Evolutionary conservation across 2,113 vertebrate species (phyloP), one percentile per base, ranked within the genome.

Genomic region (Cololabis saira): DNA sequence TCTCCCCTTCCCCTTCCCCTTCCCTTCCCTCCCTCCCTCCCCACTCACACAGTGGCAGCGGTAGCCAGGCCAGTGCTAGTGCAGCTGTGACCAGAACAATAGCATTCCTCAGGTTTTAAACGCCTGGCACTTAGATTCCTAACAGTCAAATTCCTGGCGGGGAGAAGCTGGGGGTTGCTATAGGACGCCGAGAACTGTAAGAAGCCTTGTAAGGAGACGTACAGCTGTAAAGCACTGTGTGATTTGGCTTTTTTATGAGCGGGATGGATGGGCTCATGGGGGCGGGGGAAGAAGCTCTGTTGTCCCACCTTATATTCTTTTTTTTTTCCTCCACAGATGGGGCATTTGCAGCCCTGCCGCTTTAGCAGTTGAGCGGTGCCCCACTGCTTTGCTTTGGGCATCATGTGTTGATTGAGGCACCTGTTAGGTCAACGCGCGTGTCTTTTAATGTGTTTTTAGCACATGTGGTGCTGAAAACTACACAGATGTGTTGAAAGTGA

Each of bases 41-140:
- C 0, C 51, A 54, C 54, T 14, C 54, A 18, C 74, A 54, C 78
- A 78, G 75, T 74, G 71, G 82, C 83, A 77, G 78, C 69, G 71
- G 77, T 68, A 81, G 80, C 74, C 58, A 13, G 77, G 67, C 76
- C 71, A 77, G 72, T 24, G 83, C 84, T 83, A 59, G 61, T 83
- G 84, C 88, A 87, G 87, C 90, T 91, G 88, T 91, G 88, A 90
- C 90, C 80, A 81, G 84, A 90, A 90, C 90, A 91, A 91, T 89
- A 84, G 81, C 82, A 90, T 90, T 87, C 86, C 87, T 90, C 81
- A 45, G 85, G 73, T 86, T 85, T 84, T 90, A 87, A 84, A 85
- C 69, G 84, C 85, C 62, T 83, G 87, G 88, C 90, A 89, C 88
- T 91, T 86, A 86, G 90, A 91, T 91, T 91, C 88, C 83, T 89